Base-by-base conservation (phyloP, 2,888 invertebrate species). In the Mylabris sibirica region DNA sequence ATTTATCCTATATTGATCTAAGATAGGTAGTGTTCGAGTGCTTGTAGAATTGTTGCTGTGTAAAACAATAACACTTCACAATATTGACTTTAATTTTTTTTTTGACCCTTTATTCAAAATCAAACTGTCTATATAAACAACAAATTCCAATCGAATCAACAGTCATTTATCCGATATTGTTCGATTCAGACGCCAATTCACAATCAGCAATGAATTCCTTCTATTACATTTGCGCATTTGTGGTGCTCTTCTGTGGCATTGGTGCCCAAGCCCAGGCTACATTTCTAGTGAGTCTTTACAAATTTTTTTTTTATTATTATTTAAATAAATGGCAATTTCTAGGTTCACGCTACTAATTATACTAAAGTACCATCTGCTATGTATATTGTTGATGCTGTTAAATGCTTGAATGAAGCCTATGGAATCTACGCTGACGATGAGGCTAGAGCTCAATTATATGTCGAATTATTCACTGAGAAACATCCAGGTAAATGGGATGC, bases 271-370 rank as follows among this genome's bases (percentile, higher is more conserved):
- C 2, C 20, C 1, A 1, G 2, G 20, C 49, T 9, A 20, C 17
- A 9, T 2, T 49, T 9, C n/a, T 20, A 49, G 49, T 49, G 9
- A 20, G 49, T 49, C 8, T 17, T 3, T 0, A 6, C n/a, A 41
- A n/a, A 8, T 20, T n/a, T 8, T 22, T 49, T 9, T 49, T 2
- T 8, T n/a, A 11, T 4, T 3, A 1, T 49, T 20, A 1, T 41
- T n/a, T 41, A n/a, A 41, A n/a, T 41, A 4, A n/a, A 41, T 41
- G 1, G n/a, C 1, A 2, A 41, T 22, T 59, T 68, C 4, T 12
- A 72, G 72, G 63, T 69, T 44, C 72, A 69, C 30, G 72, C 72
- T 22, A 72, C 72, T 11, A 72, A 72, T 30, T 11, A 22, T 12
- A 72, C 69, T 1, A 35, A 41, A 44, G 66, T 69, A 30, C 72